Evolutionary conservation across 64 coral and sea anemone species (phyloP), one percentile per base, ranked within the genome.

Genomic region (Astreopora myriophthalma): DNA sequence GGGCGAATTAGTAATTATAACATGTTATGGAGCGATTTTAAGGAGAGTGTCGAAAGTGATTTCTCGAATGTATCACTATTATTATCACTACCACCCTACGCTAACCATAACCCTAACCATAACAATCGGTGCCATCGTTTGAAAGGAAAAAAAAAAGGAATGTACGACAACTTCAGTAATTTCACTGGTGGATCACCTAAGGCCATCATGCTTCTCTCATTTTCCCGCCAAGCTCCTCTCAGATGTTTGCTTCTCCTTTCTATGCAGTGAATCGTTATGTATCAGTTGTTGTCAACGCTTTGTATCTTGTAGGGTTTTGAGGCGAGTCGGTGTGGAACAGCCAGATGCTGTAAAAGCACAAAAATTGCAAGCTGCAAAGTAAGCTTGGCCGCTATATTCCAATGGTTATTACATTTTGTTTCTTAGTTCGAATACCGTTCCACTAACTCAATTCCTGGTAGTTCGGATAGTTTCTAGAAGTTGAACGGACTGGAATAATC

Each of bases 291-390:
- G 10, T 7, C 9, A 34, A 36, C 14, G 19, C 20, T 8, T n/a
- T 64, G 0, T 33, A 64, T 63, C 19, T 83, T 12, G 1, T 28
- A 99, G 97, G 62, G 94, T 99, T 10, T 85, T 99, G 14, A 99
- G 90, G 64, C 90, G 97, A 90, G 94, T 99, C 71, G 94, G 93
- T 9, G 81, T 96, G 27, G 97, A 99, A 14, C 97, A 99, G 26
- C 97, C 97, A 28, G 97, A 99, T 73, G 86, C 75, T 22, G 94
- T 90, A 0, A 88, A 93, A 76, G 63, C 91, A 32, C 97, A 99
- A 46, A 99, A 96, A 70, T 68, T 95, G 36, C 91, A 90, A 57
- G 94, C 97, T 46, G 97, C 97, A 48, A 99, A 99, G 97, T 99
- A 85, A 86, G 91, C 24, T 27, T 8, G 11, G 4, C 31, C 91